phyloP scores from a whole-genome alignment of 2,888 invertebrate genomes.

The Leucoptera coffeella region DNA sequence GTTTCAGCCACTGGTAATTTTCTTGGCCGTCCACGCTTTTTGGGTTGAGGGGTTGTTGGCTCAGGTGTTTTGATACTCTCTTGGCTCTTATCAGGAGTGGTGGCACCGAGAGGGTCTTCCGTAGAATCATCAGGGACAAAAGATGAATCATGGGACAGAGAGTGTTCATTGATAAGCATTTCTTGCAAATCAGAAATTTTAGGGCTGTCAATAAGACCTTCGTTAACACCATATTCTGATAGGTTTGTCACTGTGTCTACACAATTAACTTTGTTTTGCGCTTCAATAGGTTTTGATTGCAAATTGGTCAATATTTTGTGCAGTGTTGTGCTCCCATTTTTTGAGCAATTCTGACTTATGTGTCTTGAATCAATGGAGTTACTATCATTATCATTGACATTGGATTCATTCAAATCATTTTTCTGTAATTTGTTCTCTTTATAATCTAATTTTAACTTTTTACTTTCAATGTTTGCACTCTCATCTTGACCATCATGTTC shows the following conservation, averaged over 20 bases:
- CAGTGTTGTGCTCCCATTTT: conserved; percentile 47
- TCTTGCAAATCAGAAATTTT: conserved; percentile 26
- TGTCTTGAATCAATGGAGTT: no score
- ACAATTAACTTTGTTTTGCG: conserved; percentile 21
- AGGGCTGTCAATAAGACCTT: no score
- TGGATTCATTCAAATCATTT: no score
- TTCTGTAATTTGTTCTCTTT: no score
- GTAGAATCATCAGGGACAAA: conserved; percentile 27
- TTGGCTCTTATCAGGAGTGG: conserved; percentile 14
- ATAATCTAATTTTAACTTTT: no score
- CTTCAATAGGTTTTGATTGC: conserved; percentile 34
- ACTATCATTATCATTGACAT: no score
- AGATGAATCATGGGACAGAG: conserved; percentile 28
- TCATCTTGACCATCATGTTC: no score
- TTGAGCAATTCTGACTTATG: conserved; percentile 41
- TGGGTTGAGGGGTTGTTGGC: conserved; percentile 27
- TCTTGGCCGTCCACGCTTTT: conserved; percentile 40
- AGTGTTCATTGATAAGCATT: conserved; percentile 40
- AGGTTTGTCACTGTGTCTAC: no score
- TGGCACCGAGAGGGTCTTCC: conserved; percentile 40
- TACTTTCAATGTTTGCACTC: no score
- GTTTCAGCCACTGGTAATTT: conserved; percentile 21
- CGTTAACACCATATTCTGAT: no score
- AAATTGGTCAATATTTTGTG: conserved; percentile 41
- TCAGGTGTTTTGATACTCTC: no score